Evolutionary conservation across 2,113 vertebrate species (phyloP).

Genomic region (Nesogale talazaci): DNA sequence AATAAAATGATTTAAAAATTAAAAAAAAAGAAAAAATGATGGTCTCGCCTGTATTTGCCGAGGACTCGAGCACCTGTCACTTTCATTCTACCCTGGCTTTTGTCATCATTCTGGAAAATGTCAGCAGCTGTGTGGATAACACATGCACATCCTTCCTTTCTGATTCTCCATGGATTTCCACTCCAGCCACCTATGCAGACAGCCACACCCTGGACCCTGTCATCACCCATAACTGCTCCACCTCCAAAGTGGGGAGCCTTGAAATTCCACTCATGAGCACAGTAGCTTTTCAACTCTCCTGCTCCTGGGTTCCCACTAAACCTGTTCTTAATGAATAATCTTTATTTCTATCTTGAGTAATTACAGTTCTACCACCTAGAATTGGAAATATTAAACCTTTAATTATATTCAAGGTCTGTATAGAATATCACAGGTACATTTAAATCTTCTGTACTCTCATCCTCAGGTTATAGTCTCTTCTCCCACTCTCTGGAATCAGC

Average conservation of each 20-base stretch:
- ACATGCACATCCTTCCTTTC: slow-evolving; percentile 11
- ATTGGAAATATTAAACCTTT: neutral
- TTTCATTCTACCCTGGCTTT: slow-evolving; percentile 15
- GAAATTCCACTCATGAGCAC: slow-evolving; percentile 5
- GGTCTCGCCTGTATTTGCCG: neutral
- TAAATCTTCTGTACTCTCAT: neutral
- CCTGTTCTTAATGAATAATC: neutral
- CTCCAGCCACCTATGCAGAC: neutral
- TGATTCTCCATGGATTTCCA: neutral
- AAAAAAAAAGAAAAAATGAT: no score
- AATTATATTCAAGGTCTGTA: neutral
- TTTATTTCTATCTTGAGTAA: neutral
- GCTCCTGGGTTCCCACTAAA: neutral
- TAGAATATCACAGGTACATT: neutral
- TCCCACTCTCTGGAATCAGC: neutral
- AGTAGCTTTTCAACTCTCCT: neutral
- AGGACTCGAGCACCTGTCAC: slow-evolving; percentile 10
- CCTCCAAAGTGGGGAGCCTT: neutral
- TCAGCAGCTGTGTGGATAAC: neutral
- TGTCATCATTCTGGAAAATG: slow-evolving; percentile 31
- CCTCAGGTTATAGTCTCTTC: neutral
- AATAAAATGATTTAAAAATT: no score
- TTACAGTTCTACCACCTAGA: neutral
- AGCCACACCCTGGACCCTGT: neutral
- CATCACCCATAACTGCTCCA: neutral